Evolutionary conservation across 1,140 invertebrate species (phyloP).

Genomic region (Drosophila parabipectinata): DNA sequence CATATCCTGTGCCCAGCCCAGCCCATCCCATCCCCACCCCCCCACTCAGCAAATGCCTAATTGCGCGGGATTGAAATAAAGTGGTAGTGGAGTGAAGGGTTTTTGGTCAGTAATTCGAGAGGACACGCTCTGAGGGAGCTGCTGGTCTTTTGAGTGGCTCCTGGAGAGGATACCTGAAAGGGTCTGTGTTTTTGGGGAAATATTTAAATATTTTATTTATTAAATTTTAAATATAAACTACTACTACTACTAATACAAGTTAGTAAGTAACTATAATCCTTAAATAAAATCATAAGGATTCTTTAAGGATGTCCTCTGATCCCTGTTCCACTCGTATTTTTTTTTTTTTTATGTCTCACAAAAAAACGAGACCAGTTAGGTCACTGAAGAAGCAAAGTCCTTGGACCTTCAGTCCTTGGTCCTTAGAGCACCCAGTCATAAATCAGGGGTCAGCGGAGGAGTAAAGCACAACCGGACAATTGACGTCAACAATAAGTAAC

Average conservation of each 20-base stretch:
- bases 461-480: constrained; percentile 50
- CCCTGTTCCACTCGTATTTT: background rate
- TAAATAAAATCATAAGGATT: too few species aligned
- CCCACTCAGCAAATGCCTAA: constrained; percentile 41
- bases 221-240: too few species aligned
- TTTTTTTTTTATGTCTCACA: background rate
- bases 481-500: constrained; percentile 82
- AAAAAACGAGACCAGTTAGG: constrained; percentile 12
- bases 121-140: constrained; percentile 12
- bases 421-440: constrained; percentile 18
- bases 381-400: background rate
- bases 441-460: constrained; percentile 27
- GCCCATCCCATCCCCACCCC: background rate
- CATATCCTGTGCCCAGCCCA: constrained; percentile 1
- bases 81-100: constrained; percentile 6
- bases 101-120: constrained; percentile 45
- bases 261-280: too few species aligned
- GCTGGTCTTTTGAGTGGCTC: background rate
- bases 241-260: too few species aligned
- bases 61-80: constrained; percentile 35
- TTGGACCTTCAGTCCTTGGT: background rate
- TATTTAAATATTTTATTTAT: background rate
- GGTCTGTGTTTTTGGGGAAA: background rate
- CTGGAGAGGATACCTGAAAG: background rate
- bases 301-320: background rate